Evolutionary conservation across 2,113 vertebrate genomes (phyloP).

Genomic region (Sapajus apella): DNA sequence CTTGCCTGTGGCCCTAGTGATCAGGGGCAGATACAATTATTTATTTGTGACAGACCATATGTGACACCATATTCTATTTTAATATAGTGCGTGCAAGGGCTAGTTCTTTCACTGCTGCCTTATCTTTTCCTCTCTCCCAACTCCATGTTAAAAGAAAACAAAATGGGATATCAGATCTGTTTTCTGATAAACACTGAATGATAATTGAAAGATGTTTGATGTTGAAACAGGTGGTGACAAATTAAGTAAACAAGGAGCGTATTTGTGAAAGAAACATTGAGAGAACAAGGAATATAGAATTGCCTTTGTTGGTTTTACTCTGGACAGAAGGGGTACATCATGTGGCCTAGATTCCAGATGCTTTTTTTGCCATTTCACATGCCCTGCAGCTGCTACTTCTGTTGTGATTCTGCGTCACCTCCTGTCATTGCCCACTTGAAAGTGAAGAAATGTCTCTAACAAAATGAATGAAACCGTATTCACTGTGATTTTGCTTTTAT

Average conservation of each 20-base stretch:
- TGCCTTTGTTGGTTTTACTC: not conserved
- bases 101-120: not conserved
- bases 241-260: not conserved
- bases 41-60: conserved; percentile 19
- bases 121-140: not conserved
- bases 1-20: not conserved
- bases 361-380: not conserved
- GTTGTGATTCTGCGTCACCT: not conserved
- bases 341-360: not conserved
- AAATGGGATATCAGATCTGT: not conserved
- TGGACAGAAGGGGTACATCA: not conserved
- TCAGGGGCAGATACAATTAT: not conserved
- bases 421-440: conserved; percentile 40
- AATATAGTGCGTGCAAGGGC: not conserved
- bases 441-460: not conserved
- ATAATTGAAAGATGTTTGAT: not conserved
- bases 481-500: conserved; percentile 19
- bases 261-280: not conserved
- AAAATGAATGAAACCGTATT: conserved; percentile 30
- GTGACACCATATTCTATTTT: not conserved
- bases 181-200: not conserved
- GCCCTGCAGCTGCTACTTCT: not conserved
- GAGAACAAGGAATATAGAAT: not conserved
- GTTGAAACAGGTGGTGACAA: not conserved
- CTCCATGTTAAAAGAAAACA: not conserved